phyloP scores from a whole-genome alignment of 1,140 invertebrate genomes.

The Wasmannia auropunctata region DNA sequence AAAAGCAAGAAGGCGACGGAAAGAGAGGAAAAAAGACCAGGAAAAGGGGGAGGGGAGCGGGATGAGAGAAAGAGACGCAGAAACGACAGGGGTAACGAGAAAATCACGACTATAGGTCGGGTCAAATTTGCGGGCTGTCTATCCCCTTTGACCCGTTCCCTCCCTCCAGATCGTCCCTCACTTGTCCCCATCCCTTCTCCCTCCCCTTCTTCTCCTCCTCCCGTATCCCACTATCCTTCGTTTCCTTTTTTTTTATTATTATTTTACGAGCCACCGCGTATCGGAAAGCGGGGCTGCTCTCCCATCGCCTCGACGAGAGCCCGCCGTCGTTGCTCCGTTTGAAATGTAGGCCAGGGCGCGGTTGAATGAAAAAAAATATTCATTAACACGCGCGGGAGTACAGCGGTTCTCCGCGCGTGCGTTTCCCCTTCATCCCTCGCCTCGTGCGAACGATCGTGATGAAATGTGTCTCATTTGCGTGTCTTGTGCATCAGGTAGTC shows the following conservation, averaged over 20 bases:
- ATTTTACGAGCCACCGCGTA: conserved; percentile 64
- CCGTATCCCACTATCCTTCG: background rate
- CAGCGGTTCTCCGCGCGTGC: conserved; percentile 72
- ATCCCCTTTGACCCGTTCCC: conserved; percentile 53
- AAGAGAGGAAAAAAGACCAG: background rate
- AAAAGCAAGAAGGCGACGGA: background rate
- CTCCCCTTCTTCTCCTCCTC: conserved; percentile 1
- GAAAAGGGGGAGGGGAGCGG: background rate
- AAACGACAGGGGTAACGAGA: conserved; percentile 49
- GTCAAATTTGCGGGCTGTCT: conserved; percentile 61
- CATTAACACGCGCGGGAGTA: conserved; percentile 80
- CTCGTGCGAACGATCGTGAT: background rate
- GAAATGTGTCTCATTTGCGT: background rate
- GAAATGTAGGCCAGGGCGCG: conserved; percentile 83
- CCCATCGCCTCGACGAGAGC: conserved; percentile 54
- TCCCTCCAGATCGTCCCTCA: conserved; percentile 16
- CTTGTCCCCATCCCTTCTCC: background rate
- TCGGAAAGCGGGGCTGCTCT: conserved; percentile 73
- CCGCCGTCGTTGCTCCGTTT: conserved; percentile 64
- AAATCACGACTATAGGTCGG: conserved; percentile 60
- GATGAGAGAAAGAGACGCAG: conserved; percentile 15
- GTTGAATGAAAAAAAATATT: conserved; percentile 84
- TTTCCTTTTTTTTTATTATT: background rate
- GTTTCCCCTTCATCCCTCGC: background rate
- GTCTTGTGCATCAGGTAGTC: background rate